Base-by-base conservation (phyloP, 2,888 invertebrate species). In the Notodonta ziczac region DNA sequence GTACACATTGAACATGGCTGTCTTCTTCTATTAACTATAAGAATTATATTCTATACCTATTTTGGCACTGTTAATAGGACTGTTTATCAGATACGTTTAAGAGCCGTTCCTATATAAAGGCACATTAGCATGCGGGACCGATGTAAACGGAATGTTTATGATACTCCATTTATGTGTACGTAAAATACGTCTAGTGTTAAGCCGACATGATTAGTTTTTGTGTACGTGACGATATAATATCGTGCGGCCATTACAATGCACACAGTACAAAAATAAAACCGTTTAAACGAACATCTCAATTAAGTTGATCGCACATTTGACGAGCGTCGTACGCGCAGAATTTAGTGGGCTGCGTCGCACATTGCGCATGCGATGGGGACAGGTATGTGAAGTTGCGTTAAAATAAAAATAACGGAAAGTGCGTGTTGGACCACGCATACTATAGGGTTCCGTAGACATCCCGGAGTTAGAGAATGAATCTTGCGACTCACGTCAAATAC, bases 1-100 rank as follows among this genome's bases (percentile, higher is more conserved):
- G 88, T 89, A 91, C 91, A 91, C 90, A 88, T 90, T 88, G 76
- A 87, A 90, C 88, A 87, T 81, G 73, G 73, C 80, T 83, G 73
- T 83, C 82, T 78, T 69, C 77, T 52, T 24, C 24, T 24, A 24
- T 24, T 24, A 24, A 24, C 24, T 76, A 68, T 68, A 67, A 70
- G 63, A 67, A 73, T 69, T 64, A 67, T 66, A 59, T 64, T 59
- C 67, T 62, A 57, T 63, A 66, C 54, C 59, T 56, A 69, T 78
- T 73, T 62, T 65, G 67, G 72, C 76, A 77, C 73, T 61, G 56
- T 65, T 64, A 69, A 69, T 74, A 67, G 66, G 64, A 66, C 63
- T 74, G 58, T 74, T 69, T 74, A 65, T 72, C 55, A 55, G 65
- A 69, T 62, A 65, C n/a, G 76, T 77, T 77, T 76, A 70, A 71